Evolutionary conservation across 2,113 vertebrate species (phyloP).

Genomic region (Mustela lutreola): DNA sequence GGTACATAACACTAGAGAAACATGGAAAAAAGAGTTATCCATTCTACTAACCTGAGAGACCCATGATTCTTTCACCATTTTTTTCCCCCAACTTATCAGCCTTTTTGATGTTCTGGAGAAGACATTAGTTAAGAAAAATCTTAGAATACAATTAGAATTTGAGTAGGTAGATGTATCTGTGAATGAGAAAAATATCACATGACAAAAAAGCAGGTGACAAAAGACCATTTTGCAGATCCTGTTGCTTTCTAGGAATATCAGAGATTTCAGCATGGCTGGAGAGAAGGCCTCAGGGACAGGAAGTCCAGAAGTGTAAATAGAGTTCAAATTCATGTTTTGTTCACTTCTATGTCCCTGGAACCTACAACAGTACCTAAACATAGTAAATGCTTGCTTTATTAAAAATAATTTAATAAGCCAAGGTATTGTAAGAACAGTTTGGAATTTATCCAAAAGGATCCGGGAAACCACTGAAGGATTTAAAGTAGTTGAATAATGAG

Average conservation of each 20-base stretch:
- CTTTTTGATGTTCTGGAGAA: background rate
- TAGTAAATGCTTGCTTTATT: background rate
- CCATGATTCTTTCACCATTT: background rate
- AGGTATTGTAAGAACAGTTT: background rate
- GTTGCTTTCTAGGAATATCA: background rate
- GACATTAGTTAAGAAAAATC: background rate
- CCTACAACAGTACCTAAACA: background rate
- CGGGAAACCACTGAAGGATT: background rate
- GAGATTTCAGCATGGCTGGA: background rate
- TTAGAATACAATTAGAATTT: background rate
- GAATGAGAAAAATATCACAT: background rate
- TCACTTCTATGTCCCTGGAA: background rate
- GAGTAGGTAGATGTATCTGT: rapidly evolving
- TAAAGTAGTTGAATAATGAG: background rate
- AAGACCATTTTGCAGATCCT: background rate
- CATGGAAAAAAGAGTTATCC: background rate
- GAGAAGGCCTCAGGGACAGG: background rate
- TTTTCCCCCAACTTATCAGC: background rate
- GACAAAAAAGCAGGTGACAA: background rate
- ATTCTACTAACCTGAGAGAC: background rate
- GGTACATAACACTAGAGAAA: background rate
- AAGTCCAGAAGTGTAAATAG: background rate
- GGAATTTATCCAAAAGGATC: background rate
- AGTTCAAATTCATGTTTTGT: background rate
- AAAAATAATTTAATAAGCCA: background rate